These are phyloP conservation scores for Cettia cetti DNA, from an alignment of 2,113 vertebrate genomes.

Conservation along the genomic window DNA sequence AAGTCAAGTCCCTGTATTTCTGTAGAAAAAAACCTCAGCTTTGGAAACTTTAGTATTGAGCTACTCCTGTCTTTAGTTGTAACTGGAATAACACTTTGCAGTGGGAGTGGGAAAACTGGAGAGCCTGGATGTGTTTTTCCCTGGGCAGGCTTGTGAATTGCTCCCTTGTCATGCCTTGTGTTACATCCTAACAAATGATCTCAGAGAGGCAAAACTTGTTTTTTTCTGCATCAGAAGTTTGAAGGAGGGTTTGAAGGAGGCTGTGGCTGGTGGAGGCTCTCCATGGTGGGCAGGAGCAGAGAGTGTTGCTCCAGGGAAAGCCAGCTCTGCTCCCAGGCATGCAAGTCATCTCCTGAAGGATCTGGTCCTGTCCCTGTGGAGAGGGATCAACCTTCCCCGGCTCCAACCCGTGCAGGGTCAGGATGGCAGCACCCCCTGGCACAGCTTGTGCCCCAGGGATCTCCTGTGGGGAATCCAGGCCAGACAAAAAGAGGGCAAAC, in stretches of 20 bases:
- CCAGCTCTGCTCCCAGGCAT: not conserved
- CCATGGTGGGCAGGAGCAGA: not conserved
- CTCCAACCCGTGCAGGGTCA: fast-evolving
- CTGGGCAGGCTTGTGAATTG: not conserved
- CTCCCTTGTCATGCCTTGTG: not conserved
- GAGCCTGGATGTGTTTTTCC: not conserved
- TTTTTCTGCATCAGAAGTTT: not conserved
- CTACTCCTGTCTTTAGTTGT: not conserved
- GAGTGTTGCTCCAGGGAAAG: not conserved
- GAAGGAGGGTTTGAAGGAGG: not conserved
- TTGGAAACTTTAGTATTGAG: not conserved
- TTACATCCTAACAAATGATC: not conserved
- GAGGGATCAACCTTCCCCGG: not conserved
- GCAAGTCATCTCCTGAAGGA: not conserved
- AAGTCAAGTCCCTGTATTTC: not conserved
- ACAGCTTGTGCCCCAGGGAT: not conserved
- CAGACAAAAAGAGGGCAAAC: not conserved
- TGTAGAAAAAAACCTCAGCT: not conserved
- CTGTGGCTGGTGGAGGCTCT: not conserved
- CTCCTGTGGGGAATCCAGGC: fast-evolving
- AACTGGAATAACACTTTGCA: not conserved
- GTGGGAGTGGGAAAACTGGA: not conserved
- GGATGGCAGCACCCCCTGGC: not conserved
- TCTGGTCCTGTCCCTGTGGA: fast-evolving
- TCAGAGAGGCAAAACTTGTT: not conserved